Conservation (phyloP, 2,797 vertebrate species). For the Arnoldichthys spilopterus region DNA sequence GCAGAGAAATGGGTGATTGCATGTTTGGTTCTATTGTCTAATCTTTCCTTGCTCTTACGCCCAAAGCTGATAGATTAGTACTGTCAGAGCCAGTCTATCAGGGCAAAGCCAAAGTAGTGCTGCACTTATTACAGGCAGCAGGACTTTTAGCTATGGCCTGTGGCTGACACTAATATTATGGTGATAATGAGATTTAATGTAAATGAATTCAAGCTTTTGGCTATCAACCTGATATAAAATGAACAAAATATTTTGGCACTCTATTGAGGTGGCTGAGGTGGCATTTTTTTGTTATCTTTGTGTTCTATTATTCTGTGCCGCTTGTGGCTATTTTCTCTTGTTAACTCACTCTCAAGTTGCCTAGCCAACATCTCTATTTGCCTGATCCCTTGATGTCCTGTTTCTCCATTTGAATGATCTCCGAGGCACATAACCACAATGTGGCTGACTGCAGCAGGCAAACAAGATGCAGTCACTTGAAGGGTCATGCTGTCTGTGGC, state of each 20-base stretch:
- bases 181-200: constrained; percentile 38
- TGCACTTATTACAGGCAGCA: constrained; percentile 6
- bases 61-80: constrained; percentile 19
- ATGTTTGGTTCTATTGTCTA: background rate
- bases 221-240: constrained; percentile 24
- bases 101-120: background rate
- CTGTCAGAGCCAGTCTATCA: background rate
- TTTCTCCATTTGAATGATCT: constrained; percentile 33
- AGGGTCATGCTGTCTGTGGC: constrained; percentile 17
- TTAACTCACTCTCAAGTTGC: constrained; percentile 21
- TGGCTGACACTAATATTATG: constrained; percentile 29
- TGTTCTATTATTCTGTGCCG: constrained; percentile 22
- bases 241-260: constrained; percentile 30
- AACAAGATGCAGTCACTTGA: constrained; percentile 14
- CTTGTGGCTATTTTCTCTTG: constrained; percentile 31
- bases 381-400: constrained; percentile 25
- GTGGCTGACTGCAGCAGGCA: background rate
- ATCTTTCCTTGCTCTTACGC: background rate
- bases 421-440: constrained; percentile 8
- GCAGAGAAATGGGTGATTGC: background rate
- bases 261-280: background rate
- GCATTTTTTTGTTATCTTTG: background rate
- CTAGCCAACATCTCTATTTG: constrained; percentile 15
- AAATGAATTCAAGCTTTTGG: constrained; percentile 26
- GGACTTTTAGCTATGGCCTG: constrained; percentile 6